Percentiles rank a stretch among this genome's conserved stretches.
These are phyloP conservation scores for Myioborus miniatus DNA, from an alignment of 2,797 vertebrate species.

Conservation along the genomic window DNA sequence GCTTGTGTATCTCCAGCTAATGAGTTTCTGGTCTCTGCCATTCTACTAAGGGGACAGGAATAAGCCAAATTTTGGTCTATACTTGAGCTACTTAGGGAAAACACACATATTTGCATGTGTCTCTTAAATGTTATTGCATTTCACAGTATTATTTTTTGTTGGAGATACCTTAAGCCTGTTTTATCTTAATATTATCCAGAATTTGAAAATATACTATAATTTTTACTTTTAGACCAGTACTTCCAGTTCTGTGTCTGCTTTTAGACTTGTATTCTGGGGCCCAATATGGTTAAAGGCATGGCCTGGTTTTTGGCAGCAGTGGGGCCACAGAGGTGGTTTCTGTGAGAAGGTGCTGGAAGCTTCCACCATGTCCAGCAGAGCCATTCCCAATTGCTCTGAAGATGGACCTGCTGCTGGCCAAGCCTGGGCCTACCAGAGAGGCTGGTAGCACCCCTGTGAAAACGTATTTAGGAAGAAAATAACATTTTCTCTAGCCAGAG, in stretches of 20 bases:
- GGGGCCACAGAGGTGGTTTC: too few species aligned
- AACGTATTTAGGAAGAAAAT: neutral
- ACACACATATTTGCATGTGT: neutral
- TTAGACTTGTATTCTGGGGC: neutral
- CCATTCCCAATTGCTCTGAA: too few species aligned
- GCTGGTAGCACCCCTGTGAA: neutral
- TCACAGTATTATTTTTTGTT: neutral
- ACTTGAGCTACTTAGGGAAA: neutral
- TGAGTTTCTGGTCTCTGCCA: neutral
- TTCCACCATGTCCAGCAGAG: neutral
- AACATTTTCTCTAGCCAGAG: neutral
- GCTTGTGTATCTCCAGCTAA: neutral
- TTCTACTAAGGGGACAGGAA: neutral
- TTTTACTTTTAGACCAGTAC: neutral
- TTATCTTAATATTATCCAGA: neutral
- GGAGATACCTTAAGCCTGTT: neutral
- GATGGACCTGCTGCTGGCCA: neutral
- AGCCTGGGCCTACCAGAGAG: fast-evolving
- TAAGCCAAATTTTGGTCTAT: neutral
- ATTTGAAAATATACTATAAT: neutral
- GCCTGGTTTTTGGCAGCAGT: fast-evolving
- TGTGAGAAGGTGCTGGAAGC: neutral
- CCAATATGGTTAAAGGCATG: fast-evolving
- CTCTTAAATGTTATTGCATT: neutral
- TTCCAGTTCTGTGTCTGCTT: neutral